These are phyloP conservation scores for Pangasius djambal DNA, from an alignment of 2,797 vertebrate genomes.

Conservation along the genomic window DNA sequence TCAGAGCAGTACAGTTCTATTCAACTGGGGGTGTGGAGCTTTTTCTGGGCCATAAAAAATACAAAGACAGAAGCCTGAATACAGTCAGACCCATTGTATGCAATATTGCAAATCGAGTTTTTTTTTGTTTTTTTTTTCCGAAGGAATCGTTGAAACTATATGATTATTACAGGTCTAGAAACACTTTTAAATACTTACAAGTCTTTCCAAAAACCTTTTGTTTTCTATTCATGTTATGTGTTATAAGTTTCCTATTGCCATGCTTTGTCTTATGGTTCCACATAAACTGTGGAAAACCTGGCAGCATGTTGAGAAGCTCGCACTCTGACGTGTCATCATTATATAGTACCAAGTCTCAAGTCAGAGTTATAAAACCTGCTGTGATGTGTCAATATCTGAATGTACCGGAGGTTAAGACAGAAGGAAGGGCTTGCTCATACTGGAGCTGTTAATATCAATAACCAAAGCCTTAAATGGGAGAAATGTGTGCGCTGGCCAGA, in stretches of 20 bases:
- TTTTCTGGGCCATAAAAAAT: not conserved
- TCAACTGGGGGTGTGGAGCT: not conserved
- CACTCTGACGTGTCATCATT: not conserved
- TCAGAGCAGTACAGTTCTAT: not conserved
- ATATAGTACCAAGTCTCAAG: not conserved
- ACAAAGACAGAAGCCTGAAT: not conserved
- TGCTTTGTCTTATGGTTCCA: not conserved
- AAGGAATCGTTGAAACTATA: not conserved
- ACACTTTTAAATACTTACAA: not conserved
- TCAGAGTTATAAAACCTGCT: conserved; percentile 7
- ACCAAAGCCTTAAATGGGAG: conserved; percentile 38
- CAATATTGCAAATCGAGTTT: not conserved
- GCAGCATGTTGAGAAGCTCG: not conserved
- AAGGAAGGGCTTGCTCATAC: not conserved
- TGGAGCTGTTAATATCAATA: conserved; percentile 44
- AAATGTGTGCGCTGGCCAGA: not conserved
- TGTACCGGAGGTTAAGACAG: not conserved
- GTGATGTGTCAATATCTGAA: conserved; percentile 12
- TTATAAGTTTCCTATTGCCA: not conserved
- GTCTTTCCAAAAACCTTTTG: not conserved
- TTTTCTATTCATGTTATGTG: not conserved
- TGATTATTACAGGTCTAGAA: not conserved
- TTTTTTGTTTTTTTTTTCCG: not conserved
- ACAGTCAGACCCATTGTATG: not conserved
- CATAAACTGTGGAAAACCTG: not conserved